Conservation (phyloP, 2,113 vertebrate species). For the Pelusios castaneus region DNA sequence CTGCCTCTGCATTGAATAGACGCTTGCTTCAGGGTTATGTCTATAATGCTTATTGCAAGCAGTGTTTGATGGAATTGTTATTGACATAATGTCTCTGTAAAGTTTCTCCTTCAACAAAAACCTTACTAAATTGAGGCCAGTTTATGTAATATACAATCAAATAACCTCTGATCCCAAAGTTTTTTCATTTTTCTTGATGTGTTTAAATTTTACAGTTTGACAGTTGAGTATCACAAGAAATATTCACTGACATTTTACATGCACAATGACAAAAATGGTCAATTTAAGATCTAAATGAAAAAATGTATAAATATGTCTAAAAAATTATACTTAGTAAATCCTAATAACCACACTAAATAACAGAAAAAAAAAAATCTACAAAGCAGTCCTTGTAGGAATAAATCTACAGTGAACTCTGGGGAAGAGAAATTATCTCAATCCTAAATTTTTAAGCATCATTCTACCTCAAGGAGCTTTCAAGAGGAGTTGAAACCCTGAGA, state of each 20-base stretch:
- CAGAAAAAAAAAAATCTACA: background rate
- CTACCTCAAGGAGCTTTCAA: slow-evolving; percentile 10
- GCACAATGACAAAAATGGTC: background rate
- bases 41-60: background rate
- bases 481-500: background rate
- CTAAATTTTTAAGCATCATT: background rate
- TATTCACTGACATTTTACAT: background rate
- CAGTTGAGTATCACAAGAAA: background rate
- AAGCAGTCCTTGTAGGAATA: background rate
- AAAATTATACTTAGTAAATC: background rate
- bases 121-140: background rate
- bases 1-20: background rate
- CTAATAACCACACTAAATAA: background rate
- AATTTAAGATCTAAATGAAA: background rate
- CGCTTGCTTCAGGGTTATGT: background rate
- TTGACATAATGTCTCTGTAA: background rate
- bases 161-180: background rate
- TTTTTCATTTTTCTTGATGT: background rate
- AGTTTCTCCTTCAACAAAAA: background rate
- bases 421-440: background rate
- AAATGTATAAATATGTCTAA: background rate
- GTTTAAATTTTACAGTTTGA: background rate
- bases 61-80: background rate
- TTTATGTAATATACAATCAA: background rate
- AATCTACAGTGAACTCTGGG: background rate